Evolutionary conservation across 1,140 invertebrate species (phyloP).

Genomic region (Thrips palmi): DNA sequence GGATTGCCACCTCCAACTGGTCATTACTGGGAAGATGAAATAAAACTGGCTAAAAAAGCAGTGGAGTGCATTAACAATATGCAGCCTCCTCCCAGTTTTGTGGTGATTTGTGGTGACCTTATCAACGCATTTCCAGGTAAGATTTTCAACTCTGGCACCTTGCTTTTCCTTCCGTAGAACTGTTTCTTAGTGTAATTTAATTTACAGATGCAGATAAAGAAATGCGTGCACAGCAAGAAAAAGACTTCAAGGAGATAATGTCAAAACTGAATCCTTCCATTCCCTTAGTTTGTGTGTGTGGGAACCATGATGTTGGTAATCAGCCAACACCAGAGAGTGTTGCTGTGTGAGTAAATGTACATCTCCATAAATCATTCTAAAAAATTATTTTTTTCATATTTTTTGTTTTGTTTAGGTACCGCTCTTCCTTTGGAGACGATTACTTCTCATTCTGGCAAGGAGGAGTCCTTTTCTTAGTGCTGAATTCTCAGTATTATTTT

Average conservation of each 20-base stretch:
- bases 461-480: slow-evolving; percentile 31
- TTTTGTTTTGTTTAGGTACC: slow-evolving; percentile 19
- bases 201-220: slow-evolving; percentile 13
- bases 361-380: background rate
- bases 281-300: slow-evolving; percentile 33
- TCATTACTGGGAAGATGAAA: slow-evolving; percentile 29
- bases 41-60: slow-evolving; percentile 20
- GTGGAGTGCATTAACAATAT: slow-evolving; percentile 28
- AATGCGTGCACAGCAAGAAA: slow-evolving; percentile 21
- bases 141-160: slow-evolving; percentile 1
- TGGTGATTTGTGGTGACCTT: slow-evolving; percentile 36
- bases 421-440: slow-evolving; percentile 31
- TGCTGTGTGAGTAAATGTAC: slow-evolving; percentile 13
- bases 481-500: slow-evolving; percentile 33
- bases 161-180: background rate
- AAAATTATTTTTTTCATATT: background rate
- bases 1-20: slow-evolving; percentile 13
- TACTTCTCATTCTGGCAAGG: slow-evolving; percentile 32
- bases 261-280: slow-evolving; percentile 24
- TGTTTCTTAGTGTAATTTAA: slow-evolving; percentile 6
- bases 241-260: slow-evolving; percentile 27
- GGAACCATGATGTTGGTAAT: slow-evolving; percentile 37
- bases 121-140: slow-evolving; percentile 29
- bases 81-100: slow-evolving; percentile 30
- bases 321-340: slow-evolving; percentile 25